Evolutionary conservation across 92 coral and sea anemone species (phyloP).

Genomic region (Porites rus): DNA sequence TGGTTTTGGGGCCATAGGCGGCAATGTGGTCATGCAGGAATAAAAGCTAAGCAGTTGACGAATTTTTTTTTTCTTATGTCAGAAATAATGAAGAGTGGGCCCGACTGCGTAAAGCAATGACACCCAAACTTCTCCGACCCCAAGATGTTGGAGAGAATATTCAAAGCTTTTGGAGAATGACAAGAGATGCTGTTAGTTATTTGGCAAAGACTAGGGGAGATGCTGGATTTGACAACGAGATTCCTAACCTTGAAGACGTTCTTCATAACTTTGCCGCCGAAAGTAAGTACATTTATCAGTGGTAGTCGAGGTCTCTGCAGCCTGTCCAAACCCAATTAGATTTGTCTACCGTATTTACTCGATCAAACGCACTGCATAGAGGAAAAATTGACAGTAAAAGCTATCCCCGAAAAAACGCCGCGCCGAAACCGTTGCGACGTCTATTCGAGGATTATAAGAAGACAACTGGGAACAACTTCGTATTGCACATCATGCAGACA

Average conservation of each 20-base stretch:
- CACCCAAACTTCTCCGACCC: conserved; percentile 18
- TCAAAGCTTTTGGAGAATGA: not conserved
- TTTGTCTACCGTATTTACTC: too few species aligned
- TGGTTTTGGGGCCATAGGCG: too few species aligned
- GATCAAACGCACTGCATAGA: too few species aligned
- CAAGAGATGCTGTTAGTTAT: conserved; percentile 6
- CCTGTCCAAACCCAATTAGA: too few species aligned
- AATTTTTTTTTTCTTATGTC: not conserved
- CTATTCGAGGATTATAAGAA: too few species aligned
- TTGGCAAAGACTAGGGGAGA: not conserved
- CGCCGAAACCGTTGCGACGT: too few species aligned
- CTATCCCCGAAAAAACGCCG: too few species aligned
- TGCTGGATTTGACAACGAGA: not conserved
- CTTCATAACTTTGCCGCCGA: conserved; percentile 1
- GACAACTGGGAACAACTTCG: too few species aligned
- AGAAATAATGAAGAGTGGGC: conserved; percentile 17
- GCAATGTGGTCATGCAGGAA: too few species aligned
- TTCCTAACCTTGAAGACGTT: conserved; percentile 13
- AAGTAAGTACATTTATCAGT: conserved; percentile 4
- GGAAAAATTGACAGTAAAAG: too few species aligned
- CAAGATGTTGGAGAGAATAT: conserved; percentile 5
- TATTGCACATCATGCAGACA: too few species aligned
- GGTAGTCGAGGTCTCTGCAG: not conserved
- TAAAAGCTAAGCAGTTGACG: too few species aligned
- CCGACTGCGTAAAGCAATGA: conserved; percentile 1